Base-by-base conservation (phyloP, 2,888 invertebrate species). In the Hirtodrosophila duncani region DNA sequence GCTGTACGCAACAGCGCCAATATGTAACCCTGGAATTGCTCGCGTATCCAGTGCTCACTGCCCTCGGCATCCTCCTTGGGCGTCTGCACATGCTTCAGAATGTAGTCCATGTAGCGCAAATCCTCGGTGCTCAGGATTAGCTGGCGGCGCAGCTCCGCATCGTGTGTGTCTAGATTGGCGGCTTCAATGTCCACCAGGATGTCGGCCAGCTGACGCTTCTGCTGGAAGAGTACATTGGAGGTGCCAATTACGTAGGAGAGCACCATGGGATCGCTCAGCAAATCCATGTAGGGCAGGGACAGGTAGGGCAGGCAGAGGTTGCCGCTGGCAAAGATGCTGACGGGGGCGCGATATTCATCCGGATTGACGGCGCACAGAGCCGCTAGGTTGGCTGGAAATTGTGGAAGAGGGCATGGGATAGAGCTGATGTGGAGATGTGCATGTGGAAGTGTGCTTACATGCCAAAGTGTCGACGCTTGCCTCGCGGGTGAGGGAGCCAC, bases 181-280 rank as follows among this genome's bases (percentile, higher is more conserved):
- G 92, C 93, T 84, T 94, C 95, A 43, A 95, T 90, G 88, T 97
- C 97, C 1, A 99, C 92, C 43, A 98, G 87, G 10, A 97, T 95
- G 87, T 99, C 99, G 58, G 96, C 94, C 37, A 98, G 87, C 80
- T 97, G 94, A 57, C 94, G 91, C 83, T 97, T 97, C 85, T 98
- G 98, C 84, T 96, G 96, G 85, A 99, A 99, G 23, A 99, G 88
- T n/a, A 97, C 94, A 88, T 99, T 99, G 9, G 98, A 98, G n/a
- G 98, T 98, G 24, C 99, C 99, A 50, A 98, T 94, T 30, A 97
- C 89, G 87, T 94, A 94, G 17, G 94, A 94, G 57, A 93, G 88
- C 4, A 98, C 95, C 69, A 94, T 94, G 2, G 93, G 90, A 86
- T 98, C 96, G 37, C 92, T 92, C 43, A 99, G 88, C 46, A 97